Conservation (phyloP, 2,888 invertebrate species). For the Kryphioiulus occultus region DNA sequence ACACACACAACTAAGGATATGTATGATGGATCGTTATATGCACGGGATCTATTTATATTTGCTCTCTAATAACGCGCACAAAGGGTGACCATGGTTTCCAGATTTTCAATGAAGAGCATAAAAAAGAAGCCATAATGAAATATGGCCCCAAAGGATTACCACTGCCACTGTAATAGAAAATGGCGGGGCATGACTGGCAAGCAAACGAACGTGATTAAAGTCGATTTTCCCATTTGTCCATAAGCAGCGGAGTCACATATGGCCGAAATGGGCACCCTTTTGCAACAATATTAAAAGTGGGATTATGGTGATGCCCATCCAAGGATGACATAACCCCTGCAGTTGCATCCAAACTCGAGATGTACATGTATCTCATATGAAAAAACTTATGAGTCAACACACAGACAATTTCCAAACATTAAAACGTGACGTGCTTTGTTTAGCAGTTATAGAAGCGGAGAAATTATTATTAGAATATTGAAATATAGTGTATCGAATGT, state of each 20-base stretch:
- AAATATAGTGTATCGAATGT: too few species aligned
- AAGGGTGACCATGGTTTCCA: not conserved
- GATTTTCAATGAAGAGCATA: not conserved
- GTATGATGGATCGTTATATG: constrained; percentile 23
- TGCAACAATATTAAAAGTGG: constrained; percentile 15
- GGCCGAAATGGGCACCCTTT: not conserved
- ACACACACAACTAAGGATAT: not conserved
- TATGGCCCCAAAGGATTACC: constrained; percentile 1
- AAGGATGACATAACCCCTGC: not conserved
- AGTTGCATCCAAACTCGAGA: not conserved
- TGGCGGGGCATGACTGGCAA: not conserved
- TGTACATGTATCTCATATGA: not conserved
- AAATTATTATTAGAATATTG: too few species aligned
- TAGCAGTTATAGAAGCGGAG: too few species aligned
- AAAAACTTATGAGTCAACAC: not conserved
- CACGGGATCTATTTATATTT: constrained; percentile 1
- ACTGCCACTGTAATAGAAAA: not conserved
- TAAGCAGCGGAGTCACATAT: not conserved
- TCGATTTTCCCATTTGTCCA: not conserved
- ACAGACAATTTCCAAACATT: too few species aligned
- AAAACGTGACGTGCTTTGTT: too few species aligned
- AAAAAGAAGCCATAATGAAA: not conserved
- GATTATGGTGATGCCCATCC: not conserved
- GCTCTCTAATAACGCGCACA: not conserved
- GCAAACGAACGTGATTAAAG: not conserved